phyloP scores from a whole-genome alignment of 2,113 vertebrate species.

The Seriola dumerili region DNA sequence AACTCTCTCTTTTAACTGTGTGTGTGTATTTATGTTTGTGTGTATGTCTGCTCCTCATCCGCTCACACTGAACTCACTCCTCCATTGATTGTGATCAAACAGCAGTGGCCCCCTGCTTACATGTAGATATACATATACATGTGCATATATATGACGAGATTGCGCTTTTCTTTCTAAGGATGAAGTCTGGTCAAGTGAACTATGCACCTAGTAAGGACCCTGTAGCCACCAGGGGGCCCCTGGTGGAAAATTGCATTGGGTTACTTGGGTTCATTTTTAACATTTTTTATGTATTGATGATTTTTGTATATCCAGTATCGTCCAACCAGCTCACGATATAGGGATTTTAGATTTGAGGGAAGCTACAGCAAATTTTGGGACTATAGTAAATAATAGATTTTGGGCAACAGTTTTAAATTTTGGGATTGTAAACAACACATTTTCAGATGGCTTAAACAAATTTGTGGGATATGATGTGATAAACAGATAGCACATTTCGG shows the following conservation, averaged over 20 bases:
- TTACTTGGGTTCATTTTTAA: neutral
- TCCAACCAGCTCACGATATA: neutral
- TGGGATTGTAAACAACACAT: neutral
- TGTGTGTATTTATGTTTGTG: slow-evolving; percentile 68
- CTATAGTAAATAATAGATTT: neutral
- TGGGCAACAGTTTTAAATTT: neutral
- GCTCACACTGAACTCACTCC: slow-evolving; percentile 61
- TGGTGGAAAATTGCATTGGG: neutral
- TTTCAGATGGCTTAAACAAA: neutral
- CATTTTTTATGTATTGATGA: neutral
- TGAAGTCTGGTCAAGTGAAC: neutral
- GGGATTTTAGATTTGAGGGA: neutral
- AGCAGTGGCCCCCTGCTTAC: slow-evolving; percentile 30
- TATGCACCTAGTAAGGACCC: neutral
- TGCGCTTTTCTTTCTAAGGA: slow-evolving; percentile 33
- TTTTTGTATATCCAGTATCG: neutral
- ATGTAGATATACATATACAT: slow-evolving; percentile 12
- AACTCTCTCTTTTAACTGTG: slow-evolving; percentile 66
- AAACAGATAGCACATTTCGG: neutral
- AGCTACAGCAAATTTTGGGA: neutral
- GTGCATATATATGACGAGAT: neutral
- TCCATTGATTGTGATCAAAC: slow-evolving; percentile 69
- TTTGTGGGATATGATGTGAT: neutral
- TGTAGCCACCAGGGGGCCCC: neutral
- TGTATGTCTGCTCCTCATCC: slow-evolving; percentile 78